Evolutionary conservation across 2,113 vertebrate species (phyloP).

Genomic region (Mustelus asterias): DNA sequence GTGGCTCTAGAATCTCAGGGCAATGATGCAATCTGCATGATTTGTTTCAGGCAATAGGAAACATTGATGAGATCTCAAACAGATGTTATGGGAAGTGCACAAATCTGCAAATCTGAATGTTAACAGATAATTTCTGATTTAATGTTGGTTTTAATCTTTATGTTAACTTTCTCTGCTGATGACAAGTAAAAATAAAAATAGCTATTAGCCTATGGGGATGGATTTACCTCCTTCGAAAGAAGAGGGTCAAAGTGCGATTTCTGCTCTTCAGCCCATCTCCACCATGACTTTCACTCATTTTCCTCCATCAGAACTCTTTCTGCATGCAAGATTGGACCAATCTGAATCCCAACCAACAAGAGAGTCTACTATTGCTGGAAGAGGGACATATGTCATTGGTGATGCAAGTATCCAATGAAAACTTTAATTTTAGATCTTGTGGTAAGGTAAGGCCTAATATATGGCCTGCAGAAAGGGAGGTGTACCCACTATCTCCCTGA

Average conservation of each 20-base stretch:
- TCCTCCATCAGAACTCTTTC: neutral
- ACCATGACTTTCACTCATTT: neutral
- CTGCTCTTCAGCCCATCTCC: neutral
- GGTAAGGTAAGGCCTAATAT: neutral
- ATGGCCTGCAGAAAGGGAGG: neutral
- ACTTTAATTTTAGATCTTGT: neutral
- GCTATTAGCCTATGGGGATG: neutral
- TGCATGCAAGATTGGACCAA: neutral
- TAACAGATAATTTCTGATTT: neutral
- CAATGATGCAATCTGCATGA: neutral
- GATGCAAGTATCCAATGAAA: neutral
- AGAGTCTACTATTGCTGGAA: neutral
- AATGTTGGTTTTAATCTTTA: neutral
- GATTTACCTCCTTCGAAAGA: neutral
- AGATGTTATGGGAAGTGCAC: neutral
- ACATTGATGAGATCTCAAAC: neutral
- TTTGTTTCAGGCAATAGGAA: neutral
- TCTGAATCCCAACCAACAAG: neutral
- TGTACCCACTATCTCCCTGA: neutral
- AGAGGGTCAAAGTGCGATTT: neutral
- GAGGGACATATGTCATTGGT: neutral
- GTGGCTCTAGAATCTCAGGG: neutral
- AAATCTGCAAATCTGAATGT: neutral
- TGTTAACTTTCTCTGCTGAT: neutral
- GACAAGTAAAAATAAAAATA: neutral